phyloP scores from a whole-genome alignment of 2,888 invertebrate species.

The Nycteola revayana region DNA sequence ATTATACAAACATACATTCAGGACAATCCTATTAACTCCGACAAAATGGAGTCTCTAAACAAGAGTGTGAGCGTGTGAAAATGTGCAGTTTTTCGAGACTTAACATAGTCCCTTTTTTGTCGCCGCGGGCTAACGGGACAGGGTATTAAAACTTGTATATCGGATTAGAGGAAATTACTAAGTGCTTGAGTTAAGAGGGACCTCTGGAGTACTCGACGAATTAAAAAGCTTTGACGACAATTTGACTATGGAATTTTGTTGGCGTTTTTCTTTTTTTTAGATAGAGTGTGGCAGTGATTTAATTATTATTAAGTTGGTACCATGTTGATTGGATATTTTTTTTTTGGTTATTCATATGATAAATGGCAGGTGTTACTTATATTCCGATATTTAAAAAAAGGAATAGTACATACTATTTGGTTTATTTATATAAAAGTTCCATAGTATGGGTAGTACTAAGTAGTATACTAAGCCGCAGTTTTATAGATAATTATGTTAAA shows the following conservation, averaged over 20 bases:
- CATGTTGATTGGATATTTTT: no score
- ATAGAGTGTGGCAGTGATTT: no score
- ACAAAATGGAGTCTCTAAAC: constrained; percentile 10
- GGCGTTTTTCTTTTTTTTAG: not conserved
- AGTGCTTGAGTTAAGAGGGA: constrained; percentile 70
- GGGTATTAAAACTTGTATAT: constrained; percentile 78
- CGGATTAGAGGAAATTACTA: constrained; percentile 79
- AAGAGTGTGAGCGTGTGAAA: constrained; percentile 68
- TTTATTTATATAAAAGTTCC: no score
- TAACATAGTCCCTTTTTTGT: constrained; percentile 72
- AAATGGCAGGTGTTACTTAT: no score
- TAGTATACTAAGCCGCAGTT: no score
- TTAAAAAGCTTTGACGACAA: constrained; percentile 31
- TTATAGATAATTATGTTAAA: no score
- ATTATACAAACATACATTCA: no score
- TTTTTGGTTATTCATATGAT: no score
- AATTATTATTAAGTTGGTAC: no score
- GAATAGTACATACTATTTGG: no score
- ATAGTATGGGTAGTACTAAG: no score
- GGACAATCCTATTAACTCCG: constrained; percentile 2
- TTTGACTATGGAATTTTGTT: constrained; percentile 11
- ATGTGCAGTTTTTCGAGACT: constrained; percentile 70
- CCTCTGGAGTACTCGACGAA: constrained; percentile 20
- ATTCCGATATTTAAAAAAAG: no score
- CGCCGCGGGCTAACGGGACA: constrained; percentile 62